Percentiles rank a stretch among this genome's conserved stretches.
Evolutionary conservation across 2,888 invertebrate species (phyloP).

Genomic region (Ornithoptera priamus): DNA sequence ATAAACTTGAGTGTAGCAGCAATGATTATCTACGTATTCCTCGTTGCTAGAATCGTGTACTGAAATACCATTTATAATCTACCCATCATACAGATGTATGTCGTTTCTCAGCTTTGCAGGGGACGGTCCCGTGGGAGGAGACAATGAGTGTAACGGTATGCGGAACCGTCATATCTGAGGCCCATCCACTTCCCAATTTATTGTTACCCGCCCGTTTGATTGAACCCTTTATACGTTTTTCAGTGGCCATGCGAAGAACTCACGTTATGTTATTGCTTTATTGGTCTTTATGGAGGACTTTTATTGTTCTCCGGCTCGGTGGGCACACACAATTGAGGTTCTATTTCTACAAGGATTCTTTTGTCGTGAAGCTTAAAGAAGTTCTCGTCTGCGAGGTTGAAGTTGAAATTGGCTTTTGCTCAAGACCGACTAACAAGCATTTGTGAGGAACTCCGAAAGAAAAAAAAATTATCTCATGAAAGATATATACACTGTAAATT

Average conservation of each 20-base stretch:
- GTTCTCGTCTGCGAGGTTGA: slow-evolving; percentile 3
- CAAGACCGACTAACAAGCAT: too few relatives aligned
- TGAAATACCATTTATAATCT: slow-evolving; percentile 24
- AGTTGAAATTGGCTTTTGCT: slow-evolving; percentile 15
- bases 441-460: too few relatives aligned
- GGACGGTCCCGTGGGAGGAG: slow-evolving; percentile 50
- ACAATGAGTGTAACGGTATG: slow-evolving; percentile 68
- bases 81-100: slow-evolving; percentile 18
- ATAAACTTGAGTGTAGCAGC: not conserved
- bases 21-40: slow-evolving; percentile 11
- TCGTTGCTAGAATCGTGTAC: slow-evolving; percentile 9
- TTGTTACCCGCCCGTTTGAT: slow-evolving; percentile 28
- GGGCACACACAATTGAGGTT: slow-evolving; percentile 14
- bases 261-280: slow-evolving; percentile 17
- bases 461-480: too few relatives aligned
- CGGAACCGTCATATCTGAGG: slow-evolving; percentile 53
- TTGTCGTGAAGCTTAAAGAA: slow-evolving; percentile 10
- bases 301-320: slow-evolving; percentile 5
- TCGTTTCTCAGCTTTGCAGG: slow-evolving; percentile 29
- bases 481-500: too few relatives aligned
- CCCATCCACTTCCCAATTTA: slow-evolving; percentile 35
- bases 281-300: slow-evolving; percentile 8
- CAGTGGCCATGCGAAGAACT: slow-evolving; percentile 8
- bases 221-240: slow-evolving; percentile 26
- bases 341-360: slow-evolving; percentile 16